Percentiles rank a stretch among this genome's conserved stretches.
phyloP scores from a whole-genome alignment of 2,113 vertebrate species.

The Ursus arctos region DNA sequence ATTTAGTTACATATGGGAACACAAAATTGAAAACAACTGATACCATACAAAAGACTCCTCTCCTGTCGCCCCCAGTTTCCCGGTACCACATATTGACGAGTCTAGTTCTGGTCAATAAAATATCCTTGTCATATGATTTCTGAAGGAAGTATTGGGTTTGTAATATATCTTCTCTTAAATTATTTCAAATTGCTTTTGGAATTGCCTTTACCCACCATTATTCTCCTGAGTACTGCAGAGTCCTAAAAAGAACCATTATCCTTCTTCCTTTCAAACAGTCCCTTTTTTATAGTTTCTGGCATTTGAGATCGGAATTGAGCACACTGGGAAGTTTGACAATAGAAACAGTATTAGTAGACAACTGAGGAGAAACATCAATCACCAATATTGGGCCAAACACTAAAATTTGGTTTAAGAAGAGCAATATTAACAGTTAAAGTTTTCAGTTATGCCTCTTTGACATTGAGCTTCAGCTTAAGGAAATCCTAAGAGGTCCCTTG shows the following conservation, averaged over 20 bases:
- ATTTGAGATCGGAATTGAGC: background rate
- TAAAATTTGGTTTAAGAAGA: background rate
- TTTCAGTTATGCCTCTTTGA: background rate
- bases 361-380: background rate
- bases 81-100: constrained; percentile 12
- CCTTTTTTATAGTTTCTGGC: background rate
- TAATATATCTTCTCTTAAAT: background rate
- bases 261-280: background rate
- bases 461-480: background rate
- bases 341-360: background rate
- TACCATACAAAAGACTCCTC: background rate
- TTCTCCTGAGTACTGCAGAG: background rate
- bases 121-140: background rate
- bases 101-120: background rate
- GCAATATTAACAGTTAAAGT: background rate
- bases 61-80: background rate
- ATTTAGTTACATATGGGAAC: constrained; percentile 36
- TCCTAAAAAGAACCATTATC: background rate
- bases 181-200: constrained; percentile 17
- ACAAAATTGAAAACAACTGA: constrained; percentile 47
- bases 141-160: background rate
- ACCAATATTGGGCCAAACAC: background rate
- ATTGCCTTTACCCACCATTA: background rate
- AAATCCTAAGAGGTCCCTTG: background rate
- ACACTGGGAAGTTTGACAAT: background rate